phyloP scores from a whole-genome alignment of 1,140 invertebrate species.

The Hyposmocoma kahamanoa region DNA sequence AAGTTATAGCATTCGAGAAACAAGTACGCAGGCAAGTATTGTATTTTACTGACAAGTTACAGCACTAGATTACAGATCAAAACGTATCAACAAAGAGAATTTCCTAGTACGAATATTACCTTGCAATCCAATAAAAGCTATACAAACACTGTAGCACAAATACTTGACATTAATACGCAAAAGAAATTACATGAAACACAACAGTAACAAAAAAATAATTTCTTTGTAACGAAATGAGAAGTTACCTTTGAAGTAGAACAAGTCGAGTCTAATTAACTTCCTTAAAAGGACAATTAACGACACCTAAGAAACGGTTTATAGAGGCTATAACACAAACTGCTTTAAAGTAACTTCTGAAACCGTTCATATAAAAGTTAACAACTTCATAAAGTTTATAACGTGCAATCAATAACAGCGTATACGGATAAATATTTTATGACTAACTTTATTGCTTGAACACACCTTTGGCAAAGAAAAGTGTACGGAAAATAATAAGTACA shows the following conservation, averaged over 20 bases:
- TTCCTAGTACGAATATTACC: no score
- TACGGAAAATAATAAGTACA: not conserved
- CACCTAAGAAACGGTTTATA: conserved; percentile 26
- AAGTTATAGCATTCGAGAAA: no score
- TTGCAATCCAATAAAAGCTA: no score
- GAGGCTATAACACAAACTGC: conserved; percentile 17
- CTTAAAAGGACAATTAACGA: conserved; percentile 11
- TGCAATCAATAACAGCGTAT: conserved; percentile 41
- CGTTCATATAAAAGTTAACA: conserved; percentile 44
- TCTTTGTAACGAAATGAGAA: not conserved
- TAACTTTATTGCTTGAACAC: conserved; percentile 15
- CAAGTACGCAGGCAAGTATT: no score
- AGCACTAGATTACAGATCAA: no score
- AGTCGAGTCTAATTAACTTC: not conserved
- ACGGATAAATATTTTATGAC: conserved; percentile 37
- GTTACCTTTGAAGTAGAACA: not conserved
- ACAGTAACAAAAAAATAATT: no score
- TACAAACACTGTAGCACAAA: no score
- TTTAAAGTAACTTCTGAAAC: conserved; percentile 25
- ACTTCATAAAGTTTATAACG: conserved; percentile 52
- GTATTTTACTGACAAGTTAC: no score
- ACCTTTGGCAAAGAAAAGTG: not conserved
- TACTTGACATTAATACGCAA: no score
- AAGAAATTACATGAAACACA: no score
- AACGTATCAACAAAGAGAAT: no score